Conservation (phyloP, 2,797 vertebrate genomes). For the Chiloscyllium punctatum region DNA sequence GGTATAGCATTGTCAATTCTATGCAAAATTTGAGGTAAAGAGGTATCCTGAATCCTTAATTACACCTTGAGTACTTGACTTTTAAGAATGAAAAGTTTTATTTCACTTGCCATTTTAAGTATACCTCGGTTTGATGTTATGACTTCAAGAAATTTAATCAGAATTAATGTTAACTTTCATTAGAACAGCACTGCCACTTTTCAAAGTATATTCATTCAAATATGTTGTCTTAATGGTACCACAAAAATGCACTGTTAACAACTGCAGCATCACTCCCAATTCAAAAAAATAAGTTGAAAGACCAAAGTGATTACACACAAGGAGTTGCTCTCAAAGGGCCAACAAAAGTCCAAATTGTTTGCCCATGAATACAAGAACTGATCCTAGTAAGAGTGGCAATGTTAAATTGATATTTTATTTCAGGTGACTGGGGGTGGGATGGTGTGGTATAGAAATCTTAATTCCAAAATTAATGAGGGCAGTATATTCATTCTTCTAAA, state of each 20-base stretch:
- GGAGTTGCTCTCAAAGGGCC: neutral
- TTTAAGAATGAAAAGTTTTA: conserved; percentile 25
- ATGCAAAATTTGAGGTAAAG: conserved; percentile 5
- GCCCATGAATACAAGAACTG: conserved; percentile 26
- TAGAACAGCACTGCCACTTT: neutral
- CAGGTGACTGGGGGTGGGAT: neutral
- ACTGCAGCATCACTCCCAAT: conserved; percentile 28
- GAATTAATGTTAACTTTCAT: neutral
- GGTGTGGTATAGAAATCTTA: too few species aligned
- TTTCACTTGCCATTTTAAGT: conserved; percentile 28
- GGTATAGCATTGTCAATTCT: neutral
- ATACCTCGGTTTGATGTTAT: conserved; percentile 12
- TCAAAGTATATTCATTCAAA: conserved; percentile 22
- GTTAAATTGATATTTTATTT: conserved; percentile 16
- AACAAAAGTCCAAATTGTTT: conserved; percentile 31
- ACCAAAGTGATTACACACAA: conserved; percentile 11
- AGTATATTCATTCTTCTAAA: conserved; percentile 30
- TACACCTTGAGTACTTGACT: neutral
- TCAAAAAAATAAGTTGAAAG: conserved; percentile 24
- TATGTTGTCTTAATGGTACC: conserved; percentile 15
- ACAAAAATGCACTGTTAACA: conserved; percentile 24
- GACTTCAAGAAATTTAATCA: neutral
- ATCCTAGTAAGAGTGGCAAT: conserved; percentile 18
- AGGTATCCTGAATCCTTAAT: neutral
- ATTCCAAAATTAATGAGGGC: conserved; percentile 16